phyloP scores from a whole-genome alignment of 1,140 invertebrate genomes.

The Nasonia giraulti region DNA sequence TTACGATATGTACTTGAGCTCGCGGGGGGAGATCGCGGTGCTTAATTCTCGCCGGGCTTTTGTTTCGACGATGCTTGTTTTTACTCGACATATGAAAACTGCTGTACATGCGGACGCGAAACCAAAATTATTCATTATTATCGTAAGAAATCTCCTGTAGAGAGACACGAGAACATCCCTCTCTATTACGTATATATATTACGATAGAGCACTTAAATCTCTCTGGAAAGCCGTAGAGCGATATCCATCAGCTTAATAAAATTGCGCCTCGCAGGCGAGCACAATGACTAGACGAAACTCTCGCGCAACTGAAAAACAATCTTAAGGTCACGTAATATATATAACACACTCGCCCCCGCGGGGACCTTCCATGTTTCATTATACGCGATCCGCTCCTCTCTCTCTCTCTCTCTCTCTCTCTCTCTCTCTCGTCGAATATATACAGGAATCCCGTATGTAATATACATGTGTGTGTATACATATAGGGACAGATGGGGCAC shows the following conservation, averaged over 20 bases:
- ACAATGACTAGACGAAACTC: background rate
- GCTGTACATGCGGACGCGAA: too few relatives aligned
- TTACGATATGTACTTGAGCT: background rate
- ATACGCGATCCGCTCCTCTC: background rate
- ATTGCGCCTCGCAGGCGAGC: background rate
- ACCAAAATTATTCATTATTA: too few relatives aligned
- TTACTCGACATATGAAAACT: background rate
- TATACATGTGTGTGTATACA: background rate
- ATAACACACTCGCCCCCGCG: background rate
- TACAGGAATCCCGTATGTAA: background rate
- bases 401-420: constrained; percentile 5
- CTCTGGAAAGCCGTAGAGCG: background rate
- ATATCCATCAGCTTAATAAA: background rate
- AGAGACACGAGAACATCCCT: background rate
- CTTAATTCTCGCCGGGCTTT: background rate
- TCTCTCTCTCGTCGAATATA: background rate
- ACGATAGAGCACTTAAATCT: background rate
- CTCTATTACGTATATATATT: too few relatives aligned
- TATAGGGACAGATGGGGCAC: background rate
- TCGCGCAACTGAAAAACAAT: background rate
- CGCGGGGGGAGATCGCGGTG: too few relatives aligned
- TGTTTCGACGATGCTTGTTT: background rate
- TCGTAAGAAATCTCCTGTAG: background rate
- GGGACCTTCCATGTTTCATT: constrained; percentile 25
- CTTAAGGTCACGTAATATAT: background rate